phyloP scores from a whole-genome alignment of 2,888 invertebrate genomes.

The Ptilodon capucinus region DNA sequence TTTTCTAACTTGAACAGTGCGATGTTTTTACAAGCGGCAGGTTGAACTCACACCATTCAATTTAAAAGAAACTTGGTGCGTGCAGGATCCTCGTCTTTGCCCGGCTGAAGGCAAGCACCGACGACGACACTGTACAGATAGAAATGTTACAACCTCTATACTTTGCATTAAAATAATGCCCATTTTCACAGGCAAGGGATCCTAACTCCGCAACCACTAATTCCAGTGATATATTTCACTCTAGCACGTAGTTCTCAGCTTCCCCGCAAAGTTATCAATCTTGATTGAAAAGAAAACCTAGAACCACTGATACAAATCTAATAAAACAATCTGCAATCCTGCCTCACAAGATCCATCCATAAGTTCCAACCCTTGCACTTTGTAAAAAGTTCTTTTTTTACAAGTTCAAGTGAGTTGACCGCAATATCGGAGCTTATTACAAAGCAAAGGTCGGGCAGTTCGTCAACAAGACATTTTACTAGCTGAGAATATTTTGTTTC shows the following conservation, averaged over 20 bases:
- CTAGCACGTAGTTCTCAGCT: constrained; percentile 79
- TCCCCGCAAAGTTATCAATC: constrained; percentile 81
- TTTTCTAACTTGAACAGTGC: constrained; percentile 82
- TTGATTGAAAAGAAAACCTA: constrained; percentile 76
- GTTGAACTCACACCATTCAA: constrained; percentile 80
- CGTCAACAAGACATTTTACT: constrained; percentile 76
- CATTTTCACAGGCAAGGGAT: constrained; percentile 87
- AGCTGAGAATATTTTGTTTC: constrained; percentile 79
- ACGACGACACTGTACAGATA: constrained; percentile 76
- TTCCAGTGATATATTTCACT: constrained; percentile 76
- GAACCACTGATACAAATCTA: constrained; percentile 61
- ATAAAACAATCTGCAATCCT: constrained; percentile 62
- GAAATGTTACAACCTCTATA: constrained; percentile 91
- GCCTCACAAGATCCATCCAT: constrained; percentile 54
- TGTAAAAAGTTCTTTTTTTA: constrained; percentile 56
- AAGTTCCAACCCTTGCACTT: constrained; percentile 74
- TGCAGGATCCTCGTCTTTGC: constrained; percentile 70
- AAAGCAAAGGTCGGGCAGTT: constrained; percentile 79
- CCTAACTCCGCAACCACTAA: constrained; percentile 77
- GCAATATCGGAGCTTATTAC: constrained; percentile 66
- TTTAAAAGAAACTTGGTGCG: constrained; percentile 80
- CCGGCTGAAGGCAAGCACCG: constrained; percentile 45
- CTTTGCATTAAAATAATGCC: constrained; percentile 96
- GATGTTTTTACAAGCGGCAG: constrained; percentile 66
- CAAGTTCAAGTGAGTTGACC: constrained; percentile 54